Percentiles rank a stretch among this genome's conserved stretches.
phyloP scores from a whole-genome alignment of 2,113 vertebrate species.

The Archilochus colubris region DNA sequence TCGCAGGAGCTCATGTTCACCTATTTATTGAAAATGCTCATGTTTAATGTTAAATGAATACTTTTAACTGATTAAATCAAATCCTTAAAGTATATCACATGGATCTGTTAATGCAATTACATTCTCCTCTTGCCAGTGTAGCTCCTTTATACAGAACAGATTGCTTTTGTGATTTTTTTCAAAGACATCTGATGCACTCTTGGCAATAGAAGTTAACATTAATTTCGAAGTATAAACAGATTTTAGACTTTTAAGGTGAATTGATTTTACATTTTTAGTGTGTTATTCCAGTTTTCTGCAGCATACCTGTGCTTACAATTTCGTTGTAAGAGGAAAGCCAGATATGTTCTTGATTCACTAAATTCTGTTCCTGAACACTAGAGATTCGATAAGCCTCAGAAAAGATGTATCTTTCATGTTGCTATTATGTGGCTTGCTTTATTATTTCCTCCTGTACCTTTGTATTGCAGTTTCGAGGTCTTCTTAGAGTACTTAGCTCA shows the following conservation, averaged over 20 bases:
- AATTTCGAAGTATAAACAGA: not conserved
- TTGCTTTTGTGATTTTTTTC: not conserved
- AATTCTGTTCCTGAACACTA: not conserved
- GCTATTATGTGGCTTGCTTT: not conserved
- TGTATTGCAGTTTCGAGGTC: not conserved
- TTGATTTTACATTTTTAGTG: not conserved
- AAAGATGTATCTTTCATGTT: not conserved
- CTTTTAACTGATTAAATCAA: not conserved
- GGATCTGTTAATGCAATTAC: not conserved
- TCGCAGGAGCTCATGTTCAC: not conserved
- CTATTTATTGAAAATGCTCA: not conserved
- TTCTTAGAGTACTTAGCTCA: fast-evolving
- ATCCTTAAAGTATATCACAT: not conserved
- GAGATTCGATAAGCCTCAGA: not conserved
- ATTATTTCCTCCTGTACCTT: not conserved
- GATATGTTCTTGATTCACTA: not conserved
- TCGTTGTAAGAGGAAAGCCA: not conserved
- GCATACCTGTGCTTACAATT: not conserved
- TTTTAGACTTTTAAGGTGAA: not conserved
- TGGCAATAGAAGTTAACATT: not conserved
- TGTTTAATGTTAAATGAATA: not conserved
- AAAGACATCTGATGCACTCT: not conserved
- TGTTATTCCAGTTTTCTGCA: not conserved
- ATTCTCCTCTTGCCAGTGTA: not conserved
- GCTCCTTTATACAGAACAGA: not conserved